Conservation (phyloP, 2,797 vertebrate genomes). For the Artibeus lituratus region DNA sequence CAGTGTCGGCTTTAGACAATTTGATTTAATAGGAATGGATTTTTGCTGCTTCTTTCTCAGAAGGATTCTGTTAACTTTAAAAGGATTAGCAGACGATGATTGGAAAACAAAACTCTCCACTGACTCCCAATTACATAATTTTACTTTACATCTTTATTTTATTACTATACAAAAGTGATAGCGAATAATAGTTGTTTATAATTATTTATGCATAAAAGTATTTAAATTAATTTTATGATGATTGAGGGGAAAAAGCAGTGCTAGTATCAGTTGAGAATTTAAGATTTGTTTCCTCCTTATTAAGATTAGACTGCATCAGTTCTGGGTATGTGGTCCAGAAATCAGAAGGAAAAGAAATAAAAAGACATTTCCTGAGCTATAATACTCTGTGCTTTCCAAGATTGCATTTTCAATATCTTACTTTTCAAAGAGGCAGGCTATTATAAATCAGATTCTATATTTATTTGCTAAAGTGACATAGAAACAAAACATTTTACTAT, state of each 20-base stretch:
- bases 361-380: neutral
- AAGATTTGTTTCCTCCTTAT: neutral
- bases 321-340: neutral
- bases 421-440: neutral
- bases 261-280: neutral
- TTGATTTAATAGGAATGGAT: neutral
- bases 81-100: neutral
- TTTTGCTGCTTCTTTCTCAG: neutral
- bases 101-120: neutral
- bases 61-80: conserved; percentile 11
- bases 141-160: neutral
- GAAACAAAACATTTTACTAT: neutral
- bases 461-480: neutral
- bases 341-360: neutral
- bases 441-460: neutral
- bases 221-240: neutral
- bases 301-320: neutral
- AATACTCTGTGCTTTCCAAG: neutral
- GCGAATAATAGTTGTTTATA: neutral
- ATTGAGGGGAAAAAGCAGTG: neutral
- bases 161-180: neutral
- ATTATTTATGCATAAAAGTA: neutral
- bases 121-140: neutral
- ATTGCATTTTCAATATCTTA: neutral
- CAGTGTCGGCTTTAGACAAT: neutral